Conservation (phyloP, 2,888 invertebrate genomes). For the Noctuana brunneofusca region DNA sequence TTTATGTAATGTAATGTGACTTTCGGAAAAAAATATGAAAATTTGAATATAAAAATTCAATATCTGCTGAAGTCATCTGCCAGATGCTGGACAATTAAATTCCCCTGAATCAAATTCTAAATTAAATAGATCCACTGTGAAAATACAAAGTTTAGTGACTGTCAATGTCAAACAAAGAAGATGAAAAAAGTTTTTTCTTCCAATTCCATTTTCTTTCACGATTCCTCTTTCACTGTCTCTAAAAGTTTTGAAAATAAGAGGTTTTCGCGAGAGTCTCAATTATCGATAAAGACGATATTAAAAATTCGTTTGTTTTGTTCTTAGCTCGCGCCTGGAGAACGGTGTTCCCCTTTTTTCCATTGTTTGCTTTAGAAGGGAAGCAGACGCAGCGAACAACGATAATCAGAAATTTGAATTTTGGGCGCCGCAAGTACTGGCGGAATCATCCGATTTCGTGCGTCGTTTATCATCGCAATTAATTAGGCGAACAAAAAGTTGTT, state of each 20-base stretch:
- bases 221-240: slow-evolving; percentile 80
- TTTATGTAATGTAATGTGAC: not conserved
- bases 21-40: slow-evolving; percentile 18
- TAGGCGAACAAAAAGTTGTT: slow-evolving; percentile 68
- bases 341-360: slow-evolving; percentile 77
- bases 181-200: slow-evolving; percentile 81
- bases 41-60: slow-evolving; percentile 52
- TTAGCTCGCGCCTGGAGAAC: slow-evolving; percentile 71
- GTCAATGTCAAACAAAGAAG: slow-evolving; percentile 83
- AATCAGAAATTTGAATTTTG: slow-evolving; percentile 80
- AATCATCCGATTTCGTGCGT: slow-evolving; percentile 76
- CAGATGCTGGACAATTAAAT: slow-evolving; percentile 72
- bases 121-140: slow-evolving; percentile 79
- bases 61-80: slow-evolving; percentile 65
- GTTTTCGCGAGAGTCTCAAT: slow-evolving; percentile 81
- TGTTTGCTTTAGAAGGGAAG: slow-evolving; percentile 77
- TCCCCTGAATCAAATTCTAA: slow-evolving; percentile 68
- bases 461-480: slow-evolving; percentile 77
- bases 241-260: slow-evolving; percentile 82
- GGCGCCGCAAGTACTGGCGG: slow-evolving; percentile 66
- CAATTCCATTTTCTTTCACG: slow-evolving; percentile 79
- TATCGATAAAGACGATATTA: slow-evolving; percentile 83
- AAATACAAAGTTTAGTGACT: slow-evolving; percentile 80
- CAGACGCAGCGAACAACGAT: slow-evolving; percentile 72
- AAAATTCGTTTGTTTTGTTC: slow-evolving; percentile 83